Base-by-base conservation (phyloP, 2,888 invertebrate species). In the Conops quadrifasciatus region DNA sequence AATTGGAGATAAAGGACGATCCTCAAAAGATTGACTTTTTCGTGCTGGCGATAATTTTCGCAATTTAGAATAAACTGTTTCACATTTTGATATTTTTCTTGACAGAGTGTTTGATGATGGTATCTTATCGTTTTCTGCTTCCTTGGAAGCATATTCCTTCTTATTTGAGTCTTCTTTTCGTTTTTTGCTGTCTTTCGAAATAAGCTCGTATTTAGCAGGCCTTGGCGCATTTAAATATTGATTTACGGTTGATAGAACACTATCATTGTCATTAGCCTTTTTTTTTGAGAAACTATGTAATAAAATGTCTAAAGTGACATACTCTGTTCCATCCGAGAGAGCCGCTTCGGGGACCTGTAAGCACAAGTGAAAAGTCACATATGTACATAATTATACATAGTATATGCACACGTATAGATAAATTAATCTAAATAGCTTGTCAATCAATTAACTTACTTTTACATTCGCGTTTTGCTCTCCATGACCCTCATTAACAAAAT, bases 1-100 rank as follows among this genome's bases (percentile, higher is more conserved):
- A 59, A 84, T 79, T 5, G 83, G 80, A 60, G 84, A 83, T 69
- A 85, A 73, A 74, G 84, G 83, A 26, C 84, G 81, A 56, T 85
- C 85, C 72, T 85, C 85, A 72, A 81, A 83, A 67, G 84, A 82
- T 53, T 80, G 76, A 70, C 81, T 83, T 72, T 83, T 81, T 76
- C 83, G 11, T 53, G 19, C 2, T 2, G 21, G 4, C 21, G 21
- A 21, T 53, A 11, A 24, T n/a, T 53, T 53, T 53, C 11, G 4
- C 36, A 36, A 84, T 75, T 82, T 84, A 2, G 80, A 80, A 79
- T 11, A 80, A 77, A 65, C 79, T 76, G 21, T 79, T 78, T n/a
- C 79, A 21, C 5, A 19, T 78, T 71, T 79, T 77, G 68, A 77
- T 70, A 59, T 68, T 67, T 56, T 49, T 36, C 9, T 36, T 26